Percentiles rank a stretch among this genome's conserved stretches.
phyloP scores from a whole-genome alignment of 2,113 vertebrate genomes.

The Seriola dumerili region DNA sequence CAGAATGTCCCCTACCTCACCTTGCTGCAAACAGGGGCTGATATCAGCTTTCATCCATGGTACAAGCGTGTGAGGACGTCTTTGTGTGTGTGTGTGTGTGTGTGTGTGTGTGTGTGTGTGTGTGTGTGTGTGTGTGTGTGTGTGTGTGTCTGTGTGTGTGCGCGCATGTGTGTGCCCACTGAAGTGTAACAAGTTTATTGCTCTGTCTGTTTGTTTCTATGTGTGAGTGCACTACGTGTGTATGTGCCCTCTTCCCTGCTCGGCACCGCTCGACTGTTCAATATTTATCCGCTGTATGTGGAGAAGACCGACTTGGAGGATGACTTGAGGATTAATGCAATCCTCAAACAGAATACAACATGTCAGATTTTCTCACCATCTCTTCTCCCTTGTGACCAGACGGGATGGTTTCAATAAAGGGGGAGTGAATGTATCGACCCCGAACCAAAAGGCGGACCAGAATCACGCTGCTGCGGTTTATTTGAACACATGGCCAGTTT shows the following conservation, averaged over 20 bases:
- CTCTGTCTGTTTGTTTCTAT: constrained; percentile 25
- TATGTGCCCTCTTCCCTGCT: background rate
- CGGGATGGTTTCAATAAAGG: constrained; percentile 42
- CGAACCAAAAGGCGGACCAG: background rate
- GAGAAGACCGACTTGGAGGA: constrained; percentile 47
- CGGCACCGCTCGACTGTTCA: constrained; percentile 44
- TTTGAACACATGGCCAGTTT: background rate
- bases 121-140: constrained; percentile 18
- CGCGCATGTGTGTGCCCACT: constrained; percentile 16
- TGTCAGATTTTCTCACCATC: constrained; percentile 69
- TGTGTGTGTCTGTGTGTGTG: background rate
- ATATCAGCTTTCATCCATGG: constrained; percentile 74
- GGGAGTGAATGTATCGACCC: constrained; percentile 47
- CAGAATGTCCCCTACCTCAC: constrained; percentile 80
- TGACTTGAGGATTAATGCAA: constrained; percentile 69
- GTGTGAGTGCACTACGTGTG: background rate
- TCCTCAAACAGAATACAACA: constrained; percentile 76
- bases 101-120: constrained; percentile 3
- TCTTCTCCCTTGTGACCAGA: constrained; percentile 48
- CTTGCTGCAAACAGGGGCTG: constrained; percentile 73
- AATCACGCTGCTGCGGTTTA: constrained; percentile 22
- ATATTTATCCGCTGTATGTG: constrained; percentile 63
- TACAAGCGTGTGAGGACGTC: constrained; percentile 45
- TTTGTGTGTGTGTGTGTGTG: constrained; percentile 18
- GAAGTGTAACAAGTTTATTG: constrained; percentile 47